Evolutionary conservation across 2,888 invertebrate species (phyloP).

Genomic region (Seira musarum): DNA sequence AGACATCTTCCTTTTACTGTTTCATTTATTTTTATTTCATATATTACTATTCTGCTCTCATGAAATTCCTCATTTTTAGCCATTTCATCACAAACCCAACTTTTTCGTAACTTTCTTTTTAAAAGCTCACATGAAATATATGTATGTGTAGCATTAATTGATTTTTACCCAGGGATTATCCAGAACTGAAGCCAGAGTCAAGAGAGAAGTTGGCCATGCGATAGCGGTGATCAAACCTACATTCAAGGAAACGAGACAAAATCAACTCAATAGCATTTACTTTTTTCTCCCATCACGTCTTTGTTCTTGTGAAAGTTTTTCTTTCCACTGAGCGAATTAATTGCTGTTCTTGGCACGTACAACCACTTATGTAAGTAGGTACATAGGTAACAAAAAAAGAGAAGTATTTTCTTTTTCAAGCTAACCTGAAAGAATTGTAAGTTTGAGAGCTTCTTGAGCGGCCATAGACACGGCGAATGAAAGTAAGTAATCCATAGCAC

Average conservation of each 20-base stretch:
- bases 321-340: not conserved
- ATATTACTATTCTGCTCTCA: no score
- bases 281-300: no score
- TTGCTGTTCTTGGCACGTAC: constrained; percentile 9
- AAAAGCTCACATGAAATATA: not conserved
- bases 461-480: constrained; percentile 76
- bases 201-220: constrained; percentile 78
- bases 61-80: no score
- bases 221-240: constrained; percentile 78
- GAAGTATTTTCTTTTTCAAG: not conserved
- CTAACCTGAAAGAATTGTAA: constrained; percentile 77
- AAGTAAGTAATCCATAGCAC: constrained; percentile 78
- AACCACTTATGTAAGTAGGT: not conserved
- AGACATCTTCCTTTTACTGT: constrained; percentile 8
- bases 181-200: constrained; percentile 76
- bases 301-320: no score
- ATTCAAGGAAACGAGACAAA: not conserved
- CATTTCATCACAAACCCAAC: no score
- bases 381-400: not conserved
- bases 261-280: not conserved
- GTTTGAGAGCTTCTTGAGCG: constrained; percentile 79
- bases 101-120: no score
- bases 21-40: no score
- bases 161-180: constrained; percentile 78
- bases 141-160: not conserved